Evolutionary conservation across 2,888 invertebrate species (phyloP).

Genomic region (Pemphredon lugubris): DNA sequence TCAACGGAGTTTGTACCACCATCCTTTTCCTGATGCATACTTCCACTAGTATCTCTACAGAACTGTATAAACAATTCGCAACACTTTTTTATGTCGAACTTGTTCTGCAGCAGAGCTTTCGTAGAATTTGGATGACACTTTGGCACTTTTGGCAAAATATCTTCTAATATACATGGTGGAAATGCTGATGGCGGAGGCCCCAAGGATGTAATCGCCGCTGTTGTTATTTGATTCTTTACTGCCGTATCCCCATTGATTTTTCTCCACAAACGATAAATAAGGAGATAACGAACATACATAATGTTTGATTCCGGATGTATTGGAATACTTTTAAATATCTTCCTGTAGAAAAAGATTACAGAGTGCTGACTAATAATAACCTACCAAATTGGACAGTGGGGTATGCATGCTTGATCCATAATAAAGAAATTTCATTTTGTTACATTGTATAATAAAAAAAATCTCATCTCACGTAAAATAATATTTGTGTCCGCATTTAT

Average conservation of each 20-base stretch:
- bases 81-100: constrained; percentile 73
- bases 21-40: constrained; percentile 29
- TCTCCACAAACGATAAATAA: constrained; percentile 77
- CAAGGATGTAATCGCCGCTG: constrained; percentile 69
- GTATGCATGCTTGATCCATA: no score
- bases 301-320: constrained; percentile 68
- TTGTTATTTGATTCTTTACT: constrained; percentile 71
- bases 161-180: constrained; percentile 67
- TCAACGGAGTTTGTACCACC: constrained; percentile 28
- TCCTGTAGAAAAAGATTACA: constrained; percentile 67
- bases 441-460: no score
- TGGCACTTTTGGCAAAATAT: constrained; percentile 76
- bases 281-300: constrained; percentile 76
- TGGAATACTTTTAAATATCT: constrained; percentile 72
- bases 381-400: no score
- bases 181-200: constrained; percentile 69
- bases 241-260: constrained; percentile 72
- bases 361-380: not conserved
- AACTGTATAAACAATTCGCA: constrained; percentile 73
- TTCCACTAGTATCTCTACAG: constrained; percentile 56
- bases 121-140: constrained; percentile 69
- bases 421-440: no score
- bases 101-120: constrained; percentile 69
- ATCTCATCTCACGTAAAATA: no score
- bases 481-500: no score